A percentile compares a stretch with the other conserved stretches of the same genome.
phyloP scores from a whole-genome alignment of 2,113 vertebrate species.

The Antechinus stuartii region DNA sequence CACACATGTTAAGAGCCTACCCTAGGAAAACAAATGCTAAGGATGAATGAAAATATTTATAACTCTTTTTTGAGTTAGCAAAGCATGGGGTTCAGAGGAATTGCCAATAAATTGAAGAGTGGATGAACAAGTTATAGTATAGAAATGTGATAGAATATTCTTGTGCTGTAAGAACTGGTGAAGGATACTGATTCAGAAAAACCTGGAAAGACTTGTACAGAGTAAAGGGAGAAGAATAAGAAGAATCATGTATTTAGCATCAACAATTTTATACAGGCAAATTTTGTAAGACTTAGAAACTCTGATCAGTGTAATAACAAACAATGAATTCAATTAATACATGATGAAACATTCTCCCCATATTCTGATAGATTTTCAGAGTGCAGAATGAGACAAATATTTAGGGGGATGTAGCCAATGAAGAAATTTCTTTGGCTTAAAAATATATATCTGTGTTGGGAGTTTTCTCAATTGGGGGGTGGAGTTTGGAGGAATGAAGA shows the following conservation, averaged over 20 bases:
- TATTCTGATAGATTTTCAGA: background rate
- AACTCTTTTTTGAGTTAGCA: background rate
- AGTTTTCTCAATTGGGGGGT: background rate
- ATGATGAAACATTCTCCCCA: background rate
- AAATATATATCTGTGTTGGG: background rate
- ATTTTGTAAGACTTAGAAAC: background rate
- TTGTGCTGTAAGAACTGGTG: background rate
- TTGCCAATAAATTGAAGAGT: background rate
- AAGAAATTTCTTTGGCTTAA: background rate
- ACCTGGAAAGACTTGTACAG: background rate
- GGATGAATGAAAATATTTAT: background rate
- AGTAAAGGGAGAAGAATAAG: background rate
- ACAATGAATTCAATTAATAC: background rate
- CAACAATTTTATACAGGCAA: background rate
- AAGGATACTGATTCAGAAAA: background rate
- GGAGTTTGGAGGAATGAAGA: background rate
- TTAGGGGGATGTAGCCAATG: background rate
- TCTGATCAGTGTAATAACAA: background rate
- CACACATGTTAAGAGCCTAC: background rate
- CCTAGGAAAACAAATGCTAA: background rate
- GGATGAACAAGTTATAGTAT: background rate
- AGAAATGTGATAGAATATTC: background rate
- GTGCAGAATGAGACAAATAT: background rate
- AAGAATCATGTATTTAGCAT: background rate
- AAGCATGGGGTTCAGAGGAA: background rate